Base-by-base conservation (phyloP, 92 coral and sea anemone species). In the Metridium senile region DNA sequence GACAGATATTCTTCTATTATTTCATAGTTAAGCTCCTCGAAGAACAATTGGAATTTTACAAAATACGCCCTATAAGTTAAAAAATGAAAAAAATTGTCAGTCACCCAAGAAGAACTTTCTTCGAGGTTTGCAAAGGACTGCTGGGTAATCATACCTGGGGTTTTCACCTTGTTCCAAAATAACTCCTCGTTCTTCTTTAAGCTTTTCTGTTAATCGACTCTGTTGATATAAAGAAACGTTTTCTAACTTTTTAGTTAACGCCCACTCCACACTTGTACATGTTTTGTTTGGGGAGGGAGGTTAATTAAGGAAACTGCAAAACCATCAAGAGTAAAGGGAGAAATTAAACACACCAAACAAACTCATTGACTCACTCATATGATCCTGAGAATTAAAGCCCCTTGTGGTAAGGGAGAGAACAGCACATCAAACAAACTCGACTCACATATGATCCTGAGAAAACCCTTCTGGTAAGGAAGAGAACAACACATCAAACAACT, bases 21-120 rank as follows among this genome's bases (percentile, higher is more conserved):
- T 47, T 91, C 93, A 56, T 83, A 74, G 68, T 88, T 91, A 9
- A 91, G 89, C 70, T 82, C 93, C 28, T 91, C 92, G 69, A 72
- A 91, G 86, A 91, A 91, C 20, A 91, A 74, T 59, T 85, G 92
- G 35, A 91, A 71, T 66, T 81, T 83, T 29, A 82, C 79, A 30
- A 85, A 63, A 65, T 84, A 79, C 13, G 84, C 58, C 59, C 84
- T 79, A 27, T 0, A 31, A 22, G 18, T 1, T 33, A 39, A 20
- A 54, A 54, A 7, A 7, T 45, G 61, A 10, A 54, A 39, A 13
- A 6, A 39, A 6, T 39, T 6, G 6, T 39, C 49, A 39, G 6
- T 39, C 49, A 4, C 6, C 13, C 49, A 39, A 4, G 13, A 39
- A 39, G 6, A 39, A 6, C 6, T 39, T 4, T 39, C 6, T 39